These are phyloP conservation scores for Erebia epiphron DNA, from an alignment of 2,888 invertebrate genomes.

Conservation along the genomic window DNA sequence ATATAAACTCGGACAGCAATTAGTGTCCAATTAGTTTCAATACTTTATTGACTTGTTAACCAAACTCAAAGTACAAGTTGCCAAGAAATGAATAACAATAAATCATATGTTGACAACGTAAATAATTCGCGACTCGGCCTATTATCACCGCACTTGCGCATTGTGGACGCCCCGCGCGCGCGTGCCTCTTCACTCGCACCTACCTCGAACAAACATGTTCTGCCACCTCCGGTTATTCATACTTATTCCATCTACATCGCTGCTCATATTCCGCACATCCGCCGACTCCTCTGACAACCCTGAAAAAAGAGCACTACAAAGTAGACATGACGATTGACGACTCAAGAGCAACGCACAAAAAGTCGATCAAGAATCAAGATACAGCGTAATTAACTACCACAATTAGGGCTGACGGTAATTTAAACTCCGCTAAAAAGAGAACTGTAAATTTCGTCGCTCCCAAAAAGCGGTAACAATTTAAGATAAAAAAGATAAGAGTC, in stretches of 20 bases:
- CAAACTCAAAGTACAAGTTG: constrained; percentile 30
- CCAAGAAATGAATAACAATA: constrained; percentile 64
- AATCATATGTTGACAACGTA: constrained; percentile 77
- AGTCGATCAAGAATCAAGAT: constrained; percentile 34
- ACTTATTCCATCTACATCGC: constrained; percentile 38
- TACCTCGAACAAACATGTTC: constrained; percentile 45
- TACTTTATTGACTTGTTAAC: constrained; percentile 30
- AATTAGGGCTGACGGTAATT: constrained; percentile 40
- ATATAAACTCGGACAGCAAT: constrained; percentile 18
- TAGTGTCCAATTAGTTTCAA: constrained; percentile 27
- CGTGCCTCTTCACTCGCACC: constrained; percentile 57
- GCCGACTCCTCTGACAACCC: constrained; percentile 5
- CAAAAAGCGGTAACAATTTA: constrained; percentile 41
- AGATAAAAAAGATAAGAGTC: constrained; percentile 48
- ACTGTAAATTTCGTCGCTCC: constrained; percentile 37
- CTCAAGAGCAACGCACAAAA: constrained; percentile 28
- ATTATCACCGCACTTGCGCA: constrained; percentile 76
- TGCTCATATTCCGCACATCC: constrained; percentile 22
- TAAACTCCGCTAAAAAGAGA: constrained; percentile 33
- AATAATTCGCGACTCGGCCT: constrained; percentile 72
- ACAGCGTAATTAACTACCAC: constrained; percentile 37
- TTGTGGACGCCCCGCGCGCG: constrained; percentile 59
- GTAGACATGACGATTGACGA: not conserved
- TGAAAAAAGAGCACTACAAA: constrained; percentile 1
- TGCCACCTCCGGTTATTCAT: constrained; percentile 26